These are phyloP conservation scores for Cynopterus brachyotis DNA, from an alignment of 2,113 vertebrate genomes.

Conservation along the genomic window DNA sequence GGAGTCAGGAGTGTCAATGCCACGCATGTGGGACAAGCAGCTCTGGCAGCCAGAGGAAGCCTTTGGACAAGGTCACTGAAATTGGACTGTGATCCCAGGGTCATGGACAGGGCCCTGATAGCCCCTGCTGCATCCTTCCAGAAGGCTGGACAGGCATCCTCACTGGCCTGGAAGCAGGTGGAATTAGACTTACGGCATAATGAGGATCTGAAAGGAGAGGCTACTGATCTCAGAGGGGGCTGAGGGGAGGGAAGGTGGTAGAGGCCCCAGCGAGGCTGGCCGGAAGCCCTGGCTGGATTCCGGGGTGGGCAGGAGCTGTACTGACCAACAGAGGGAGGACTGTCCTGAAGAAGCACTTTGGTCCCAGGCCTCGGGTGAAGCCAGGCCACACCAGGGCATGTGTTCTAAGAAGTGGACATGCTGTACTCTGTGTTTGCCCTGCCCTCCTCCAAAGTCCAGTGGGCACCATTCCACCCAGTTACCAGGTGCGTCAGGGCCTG, in stretches of 20 bases:
- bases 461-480: not conserved
- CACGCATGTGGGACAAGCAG: rapidly evolving
- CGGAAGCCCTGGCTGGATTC: not conserved
- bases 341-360: not conserved
- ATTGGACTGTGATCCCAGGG: not conserved
- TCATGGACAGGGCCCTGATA: rapidly evolving
- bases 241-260: not conserved
- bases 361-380: not conserved
- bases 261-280: not conserved
- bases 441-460: not conserved
- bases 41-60: not conserved
- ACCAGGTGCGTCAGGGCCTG: not conserved
- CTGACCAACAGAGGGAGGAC: not conserved
- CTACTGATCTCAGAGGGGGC: not conserved
- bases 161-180: not conserved
- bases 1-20: not conserved
- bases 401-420: not conserved
- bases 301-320: not conserved
- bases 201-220: not conserved
- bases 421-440: not conserved
- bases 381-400: rapidly evolving
- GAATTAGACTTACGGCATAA: not conserved
- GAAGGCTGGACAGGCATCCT: not conserved
- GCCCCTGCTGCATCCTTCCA: not conserved
- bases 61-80: rapidly evolving